Evolutionary conservation across 2,888 invertebrate species (phyloP).

Genomic region (Carterocephalus palaemon): DNA sequence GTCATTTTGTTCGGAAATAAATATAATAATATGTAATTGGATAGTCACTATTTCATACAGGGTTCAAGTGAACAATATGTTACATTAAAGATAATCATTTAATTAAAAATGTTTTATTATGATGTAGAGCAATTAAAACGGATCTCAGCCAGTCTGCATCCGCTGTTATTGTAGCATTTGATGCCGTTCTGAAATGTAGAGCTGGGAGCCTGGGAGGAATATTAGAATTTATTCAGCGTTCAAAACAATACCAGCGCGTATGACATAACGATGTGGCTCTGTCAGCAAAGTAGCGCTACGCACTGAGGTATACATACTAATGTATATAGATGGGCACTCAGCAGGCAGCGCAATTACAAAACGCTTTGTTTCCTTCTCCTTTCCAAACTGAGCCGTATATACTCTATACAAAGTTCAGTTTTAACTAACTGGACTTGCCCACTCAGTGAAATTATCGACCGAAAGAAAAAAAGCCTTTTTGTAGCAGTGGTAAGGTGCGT

Average conservation of each 20-base stretch:
- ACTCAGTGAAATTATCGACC: not conserved
- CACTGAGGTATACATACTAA: conserved; percentile 12
- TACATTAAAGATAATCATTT: too few relatives aligned
- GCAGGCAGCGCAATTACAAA: conserved; percentile 37
- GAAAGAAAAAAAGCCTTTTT: not conserved
- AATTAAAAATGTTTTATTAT: too few relatives aligned
- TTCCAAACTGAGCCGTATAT: conserved; percentile 25
- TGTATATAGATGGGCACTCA: conserved; percentile 27
- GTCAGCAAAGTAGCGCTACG: conserved; percentile 30
- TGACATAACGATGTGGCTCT: conserved; percentile 28
- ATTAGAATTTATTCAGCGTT: not conserved
- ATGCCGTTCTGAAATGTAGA: not conserved
- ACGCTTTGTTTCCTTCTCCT: conserved; percentile 29
- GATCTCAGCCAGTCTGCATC: too few relatives aligned
- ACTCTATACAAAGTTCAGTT: not conserved
- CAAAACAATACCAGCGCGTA: conserved; percentile 21
- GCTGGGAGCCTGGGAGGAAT: not conserved
- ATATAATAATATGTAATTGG: too few relatives aligned
- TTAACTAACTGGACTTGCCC: conserved; percentile 17
- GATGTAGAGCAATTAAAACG: too few relatives aligned
- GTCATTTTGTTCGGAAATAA: too few relatives aligned
- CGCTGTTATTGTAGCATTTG: not conserved
- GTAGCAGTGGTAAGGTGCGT: conserved; percentile 21
- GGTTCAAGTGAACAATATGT: too few relatives aligned
- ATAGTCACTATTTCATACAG: too few relatives aligned